phyloP scores from a whole-genome alignment of 2,797 vertebrate species.

The Dryobates pubescens region DNA sequence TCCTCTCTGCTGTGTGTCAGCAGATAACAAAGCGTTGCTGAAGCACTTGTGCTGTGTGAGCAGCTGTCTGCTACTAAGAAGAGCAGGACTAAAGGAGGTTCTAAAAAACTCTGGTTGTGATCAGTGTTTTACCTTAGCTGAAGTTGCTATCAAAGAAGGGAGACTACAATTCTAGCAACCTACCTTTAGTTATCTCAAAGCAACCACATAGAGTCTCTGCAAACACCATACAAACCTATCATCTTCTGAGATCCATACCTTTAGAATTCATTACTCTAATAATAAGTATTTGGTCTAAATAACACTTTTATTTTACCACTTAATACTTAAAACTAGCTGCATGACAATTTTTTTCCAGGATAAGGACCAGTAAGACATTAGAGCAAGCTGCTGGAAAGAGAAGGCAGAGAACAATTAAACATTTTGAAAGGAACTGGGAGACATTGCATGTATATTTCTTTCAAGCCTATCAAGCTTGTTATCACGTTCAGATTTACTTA shows the following conservation, averaged over 20 bases:
- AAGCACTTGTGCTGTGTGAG: accelerated
- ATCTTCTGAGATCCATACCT: background rate
- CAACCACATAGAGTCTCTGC: background rate
- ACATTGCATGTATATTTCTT: background rate
- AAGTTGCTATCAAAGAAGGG: background rate
- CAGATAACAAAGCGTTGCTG: accelerated
- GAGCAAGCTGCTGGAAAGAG: background rate
- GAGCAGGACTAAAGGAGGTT: background rate
- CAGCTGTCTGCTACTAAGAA: background rate
- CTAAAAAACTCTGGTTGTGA: background rate
- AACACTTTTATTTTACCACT: background rate
- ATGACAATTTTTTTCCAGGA: background rate
- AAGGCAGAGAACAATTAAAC: background rate
- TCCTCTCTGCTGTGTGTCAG: accelerated
- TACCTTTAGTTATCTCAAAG: background rate
- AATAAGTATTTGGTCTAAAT: background rate
- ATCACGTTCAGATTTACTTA: background rate
- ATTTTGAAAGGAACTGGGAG: background rate
- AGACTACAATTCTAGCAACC: background rate
- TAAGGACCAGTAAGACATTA: background rate
- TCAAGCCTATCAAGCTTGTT: background rate
- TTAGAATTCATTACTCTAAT: background rate
- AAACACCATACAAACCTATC: background rate
- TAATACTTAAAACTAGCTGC: background rate
- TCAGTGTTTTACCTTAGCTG: background rate